Evolutionary conservation across 1,140 invertebrate species (phyloP).

Genomic region (Polypedilum vanderplanki): DNA sequence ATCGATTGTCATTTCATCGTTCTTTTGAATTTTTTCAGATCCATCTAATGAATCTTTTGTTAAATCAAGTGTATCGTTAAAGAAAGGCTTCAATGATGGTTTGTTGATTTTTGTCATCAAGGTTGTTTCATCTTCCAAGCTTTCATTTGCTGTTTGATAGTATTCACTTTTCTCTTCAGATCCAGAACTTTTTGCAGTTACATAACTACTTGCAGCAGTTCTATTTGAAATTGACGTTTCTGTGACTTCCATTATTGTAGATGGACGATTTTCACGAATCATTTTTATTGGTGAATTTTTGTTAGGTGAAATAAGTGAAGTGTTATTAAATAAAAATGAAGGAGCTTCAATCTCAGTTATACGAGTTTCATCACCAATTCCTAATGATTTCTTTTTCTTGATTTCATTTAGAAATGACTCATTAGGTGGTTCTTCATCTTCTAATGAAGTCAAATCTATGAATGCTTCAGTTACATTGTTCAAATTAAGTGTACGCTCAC

Average conservation of each 20-base stretch:
- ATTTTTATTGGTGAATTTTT: neutral
- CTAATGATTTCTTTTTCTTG: neutral
- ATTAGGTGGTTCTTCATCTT: neutral
- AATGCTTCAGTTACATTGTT: neutral
- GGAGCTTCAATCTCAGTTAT: neutral
- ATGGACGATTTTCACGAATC: neutral
- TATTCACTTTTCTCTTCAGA: neutral
- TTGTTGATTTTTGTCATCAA: neutral
- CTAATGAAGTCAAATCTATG: neutral
- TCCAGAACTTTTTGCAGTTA: neutral
- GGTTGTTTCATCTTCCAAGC: neutral
- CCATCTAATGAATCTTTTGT: neutral
- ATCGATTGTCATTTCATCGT: neutral
- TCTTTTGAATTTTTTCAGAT: neutral
- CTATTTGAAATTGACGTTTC: neutral
- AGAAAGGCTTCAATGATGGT: neutral
- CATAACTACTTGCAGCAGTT: neutral
- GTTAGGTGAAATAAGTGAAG: neutral
- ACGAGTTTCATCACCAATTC: neutral
- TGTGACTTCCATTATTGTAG: neutral
- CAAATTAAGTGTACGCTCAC: neutral
- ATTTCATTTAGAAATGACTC: neutral
- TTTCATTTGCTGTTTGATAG: slow-evolving; percentile 10
- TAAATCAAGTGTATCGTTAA: neutral
- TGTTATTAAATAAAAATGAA: neutral